Base-by-base conservation (phyloP, 1,140 invertebrate species). In the Polyergus mexicanus region DNA sequence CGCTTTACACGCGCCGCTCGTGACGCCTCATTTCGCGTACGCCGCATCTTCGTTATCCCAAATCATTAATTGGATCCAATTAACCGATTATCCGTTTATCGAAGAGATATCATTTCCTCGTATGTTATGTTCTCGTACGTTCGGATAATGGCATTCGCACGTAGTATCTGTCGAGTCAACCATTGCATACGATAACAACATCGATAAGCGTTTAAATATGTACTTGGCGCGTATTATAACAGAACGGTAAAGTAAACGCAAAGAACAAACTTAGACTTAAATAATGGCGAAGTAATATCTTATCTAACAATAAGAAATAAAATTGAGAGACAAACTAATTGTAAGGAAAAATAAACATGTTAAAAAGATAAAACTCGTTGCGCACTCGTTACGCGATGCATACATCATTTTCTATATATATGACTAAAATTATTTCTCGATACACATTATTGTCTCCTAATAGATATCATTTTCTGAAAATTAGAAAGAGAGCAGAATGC, bases 1-100 rank as follows among this genome's bases (percentile, higher is more conserved):
- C 87, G 87, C 58, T 47, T 54, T 88, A 51, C 38, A 75, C 56
- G 86, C 87, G 83, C 72, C 72, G 72, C n/a, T 19, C 35, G 22
- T 6, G n/a, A 58, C 72, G 54, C 11, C 10, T 11, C 13, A 13
- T 25, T 10, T 32, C n/a, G 19, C 35, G 16, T 35, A 38, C 56
- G 16, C 51, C 38, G 19, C 47, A 28, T 32, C 69, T 35, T 28
- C 51, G 19, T 35, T 28, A n/a, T 32, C 0, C 13, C n/a, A 28
- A 16, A 13, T 72, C 38, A 60, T 35, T 65, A 65, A 76, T 76
- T 63, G 3, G 22, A 63, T n/a, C 22, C 19, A 35, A 22, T 11
- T 22, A 62, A 25, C 25, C 25, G 74, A 35, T 62, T n/a, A 38
- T n/a, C 22, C 8, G n/a, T 32, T 63, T 16, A 19, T 5, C 32